These are phyloP conservation scores for Plagiodera versicolora DNA, from an alignment of 2,888 invertebrate species.

Conservation along the genomic window DNA sequence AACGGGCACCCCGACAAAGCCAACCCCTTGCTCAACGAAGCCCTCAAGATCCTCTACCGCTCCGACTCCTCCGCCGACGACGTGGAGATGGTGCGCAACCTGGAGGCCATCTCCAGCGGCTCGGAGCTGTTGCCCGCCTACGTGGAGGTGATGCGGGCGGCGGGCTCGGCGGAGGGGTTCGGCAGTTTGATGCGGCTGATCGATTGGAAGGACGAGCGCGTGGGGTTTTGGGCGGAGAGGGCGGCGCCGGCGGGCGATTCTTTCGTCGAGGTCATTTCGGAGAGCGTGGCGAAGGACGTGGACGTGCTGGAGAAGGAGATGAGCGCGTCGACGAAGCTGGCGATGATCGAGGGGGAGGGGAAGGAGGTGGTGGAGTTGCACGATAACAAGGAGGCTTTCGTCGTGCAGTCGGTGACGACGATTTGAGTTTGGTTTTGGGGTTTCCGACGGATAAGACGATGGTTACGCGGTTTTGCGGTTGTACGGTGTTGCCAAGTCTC, in stretches of 20 bases:
- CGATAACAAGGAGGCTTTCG: constrained; percentile 9
- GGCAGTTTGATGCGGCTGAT: constrained; percentile 38
- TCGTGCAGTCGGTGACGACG: neutral
- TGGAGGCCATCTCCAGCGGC: constrained; percentile 48
- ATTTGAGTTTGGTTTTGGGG: too few relatives aligned
- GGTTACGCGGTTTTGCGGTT: too few relatives aligned
- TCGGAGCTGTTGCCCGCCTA: constrained; percentile 44
- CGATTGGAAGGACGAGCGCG: constrained; percentile 46
- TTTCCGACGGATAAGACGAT: neutral
- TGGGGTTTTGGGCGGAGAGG: constrained; percentile 35
- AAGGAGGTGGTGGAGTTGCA: constrained; percentile 7
- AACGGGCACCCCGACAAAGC: constrained; percentile 43
- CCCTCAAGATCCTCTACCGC: constrained; percentile 45
- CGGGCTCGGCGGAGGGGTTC: constrained; percentile 27
- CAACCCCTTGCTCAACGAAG: constrained; percentile 43
- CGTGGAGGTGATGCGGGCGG: constrained; percentile 35
- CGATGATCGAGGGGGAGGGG: neutral
- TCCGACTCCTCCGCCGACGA: constrained; percentile 27
- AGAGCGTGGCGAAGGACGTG: constrained; percentile 1
- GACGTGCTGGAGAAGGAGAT: neutral
- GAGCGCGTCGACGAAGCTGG: too few relatives aligned
- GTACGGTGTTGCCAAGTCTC: too few relatives aligned
- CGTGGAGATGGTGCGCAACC: constrained; percentile 44
- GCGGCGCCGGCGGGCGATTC: too few relatives aligned
- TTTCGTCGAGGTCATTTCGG: constrained; percentile 5